phyloP scores from a whole-genome alignment of 2,797 vertebrate species.

The Microctenopoma stevenorrisi region DNA sequence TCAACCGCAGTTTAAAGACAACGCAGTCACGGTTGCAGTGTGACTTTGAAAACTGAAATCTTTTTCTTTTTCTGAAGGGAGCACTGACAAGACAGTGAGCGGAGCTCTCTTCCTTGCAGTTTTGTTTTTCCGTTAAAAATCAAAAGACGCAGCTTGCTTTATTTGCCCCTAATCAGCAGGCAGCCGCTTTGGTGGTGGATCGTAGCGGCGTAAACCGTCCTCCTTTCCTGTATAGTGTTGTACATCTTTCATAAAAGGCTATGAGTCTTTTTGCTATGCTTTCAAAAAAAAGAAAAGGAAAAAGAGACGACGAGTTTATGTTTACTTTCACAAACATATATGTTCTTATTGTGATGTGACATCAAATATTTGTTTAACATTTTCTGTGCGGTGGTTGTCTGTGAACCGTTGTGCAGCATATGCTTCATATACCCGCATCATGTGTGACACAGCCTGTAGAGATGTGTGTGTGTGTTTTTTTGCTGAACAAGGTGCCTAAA shows the following conservation, averaged over 20 bases:
- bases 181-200: constrained; percentile 76
- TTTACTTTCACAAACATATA: constrained; percentile 54
- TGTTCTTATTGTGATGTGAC: constrained; percentile 57
- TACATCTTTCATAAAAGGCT: constrained; percentile 57
- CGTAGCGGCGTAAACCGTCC: constrained; percentile 76
- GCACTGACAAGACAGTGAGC: constrained; percentile 73
- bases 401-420: constrained; percentile 46
- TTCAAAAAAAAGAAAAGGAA: constrained; percentile 47
- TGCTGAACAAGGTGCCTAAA: constrained; percentile 2
- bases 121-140: constrained; percentile 79
- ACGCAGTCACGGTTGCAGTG: constrained; percentile 66
- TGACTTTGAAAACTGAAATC: constrained; percentile 80
- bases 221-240: constrained; percentile 56
- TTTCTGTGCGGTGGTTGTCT: constrained; percentile 60
- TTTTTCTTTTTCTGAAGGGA: constrained; percentile 67
- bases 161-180: constrained; percentile 81
- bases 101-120: constrained; percentile 61
- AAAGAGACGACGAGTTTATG: constrained; percentile 50
- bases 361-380: constrained; percentile 66
- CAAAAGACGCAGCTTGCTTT: constrained; percentile 72
- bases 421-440: constrained; percentile 33
- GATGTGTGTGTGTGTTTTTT: constrained; percentile 22
- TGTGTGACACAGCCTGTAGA: constrained; percentile 29
- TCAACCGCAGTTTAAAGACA: constrained; percentile 78
- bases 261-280: constrained; percentile 52